Percentiles rank a stretch among this genome's conserved stretches.
These are phyloP conservation scores for Epicampocera succincta DNA, from an alignment of 2,888 invertebrate genomes.

Conservation along the genomic window DNA sequence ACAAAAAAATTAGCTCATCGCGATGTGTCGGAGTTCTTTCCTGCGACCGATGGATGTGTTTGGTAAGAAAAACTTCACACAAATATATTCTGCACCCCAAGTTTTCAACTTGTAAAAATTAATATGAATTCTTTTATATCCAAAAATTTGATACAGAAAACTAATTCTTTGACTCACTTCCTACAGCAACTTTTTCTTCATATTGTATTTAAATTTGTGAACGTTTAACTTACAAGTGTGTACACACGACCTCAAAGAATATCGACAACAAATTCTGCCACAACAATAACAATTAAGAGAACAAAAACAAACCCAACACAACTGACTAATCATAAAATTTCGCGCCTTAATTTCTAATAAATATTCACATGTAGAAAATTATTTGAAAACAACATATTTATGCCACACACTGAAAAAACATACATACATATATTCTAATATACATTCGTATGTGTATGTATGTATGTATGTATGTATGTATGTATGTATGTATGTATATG, in stretches of 20 bases:
- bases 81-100: no score
- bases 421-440: no score
- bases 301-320: constrained; percentile 5
- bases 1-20: no score
- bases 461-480: no score
- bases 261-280: constrained; percentile 17
- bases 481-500: no score
- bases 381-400: constrained; percentile 49
- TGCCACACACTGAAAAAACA: constrained; percentile 34
- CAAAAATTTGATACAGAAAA: no score
- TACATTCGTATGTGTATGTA: background rate
- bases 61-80: no score
- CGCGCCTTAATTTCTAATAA: constrained; percentile 65
- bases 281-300: constrained; percentile 21
- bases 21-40: no score
- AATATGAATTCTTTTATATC: no score
- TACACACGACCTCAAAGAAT: constrained; percentile 9
- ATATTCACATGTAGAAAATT: constrained; percentile 49
- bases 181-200: background rate
- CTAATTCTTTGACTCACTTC: no score
- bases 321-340: constrained; percentile 54
- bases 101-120: no score
- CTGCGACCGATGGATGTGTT: no score
- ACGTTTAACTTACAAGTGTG: background rate
- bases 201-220: constrained; percentile 3